Base-by-base conservation (phyloP, 1,140 invertebrate genomes). In the Bombus pascuorum region DNA sequence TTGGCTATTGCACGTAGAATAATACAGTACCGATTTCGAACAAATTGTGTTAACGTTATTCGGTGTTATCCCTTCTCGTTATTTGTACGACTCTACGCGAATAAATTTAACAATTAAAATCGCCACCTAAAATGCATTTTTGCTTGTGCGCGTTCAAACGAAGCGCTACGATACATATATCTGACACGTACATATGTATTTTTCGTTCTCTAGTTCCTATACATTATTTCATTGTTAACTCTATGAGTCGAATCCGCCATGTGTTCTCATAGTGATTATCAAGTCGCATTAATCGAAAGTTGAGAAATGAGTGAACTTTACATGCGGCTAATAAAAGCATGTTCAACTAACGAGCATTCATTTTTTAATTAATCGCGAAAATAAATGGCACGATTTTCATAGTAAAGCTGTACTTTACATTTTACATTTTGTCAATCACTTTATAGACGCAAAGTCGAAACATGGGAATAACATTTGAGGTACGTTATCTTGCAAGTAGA, bases 251-350 rank as follows among this genome's bases (percentile, higher is more conserved):
- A 75, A 62, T 79, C 65, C 57, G 47, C 44, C 85, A 73, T 74
- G 59, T 68, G 62, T 81, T 25, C 73, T 57, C 72, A 75, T 78
- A 81, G 42, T 77, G 88, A 88, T 89, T 88, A 88, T 89, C 87
- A 86, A 88, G 83, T 79, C 88, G 87, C 75, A 88, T 75, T 79
- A 86, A 89, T 83, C 85, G 73, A 89, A 85, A 76, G 57, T 88
- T 76, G 85, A 66, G 73, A 59, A 42, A 84, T 62, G 70, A 71
- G 78, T 42, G 25, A 76, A 76, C 13, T 42, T 42, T 9, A 39
- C 25, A n/a, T 1, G 12, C 25, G 2, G 6, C 13, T 9, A 22
- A 42, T 44, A 12, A 39, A 37, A 53, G 5, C 25, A 37, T 25
- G 12, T 73, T 73, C 5, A 15, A 3, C 9, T 44, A 73, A n/a